Evolutionary conservation across 2,797 vertebrate species (phyloP).

Genomic region (Rallus crepitans): DNA sequence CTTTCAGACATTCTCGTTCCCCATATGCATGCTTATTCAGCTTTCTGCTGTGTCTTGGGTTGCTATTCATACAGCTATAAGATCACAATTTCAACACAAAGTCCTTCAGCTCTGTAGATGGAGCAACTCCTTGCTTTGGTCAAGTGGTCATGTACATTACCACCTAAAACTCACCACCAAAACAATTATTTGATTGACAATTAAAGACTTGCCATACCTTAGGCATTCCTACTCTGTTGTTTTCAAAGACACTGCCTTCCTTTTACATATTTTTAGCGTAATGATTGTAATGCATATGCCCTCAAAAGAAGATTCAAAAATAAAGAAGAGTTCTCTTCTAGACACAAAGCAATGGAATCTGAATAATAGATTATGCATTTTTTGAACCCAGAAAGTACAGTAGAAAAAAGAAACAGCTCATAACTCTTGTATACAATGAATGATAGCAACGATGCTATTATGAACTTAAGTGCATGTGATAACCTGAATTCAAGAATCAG

Average conservation of each 20-base stretch:
- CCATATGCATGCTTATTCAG: not conserved
- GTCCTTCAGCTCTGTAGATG: not conserved
- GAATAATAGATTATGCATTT: not conserved
- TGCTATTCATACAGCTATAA: not conserved
- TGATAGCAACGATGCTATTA: not conserved
- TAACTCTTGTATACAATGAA: not conserved
- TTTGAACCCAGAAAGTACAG: not conserved
- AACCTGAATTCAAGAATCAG: not conserved
- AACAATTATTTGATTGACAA: not conserved
- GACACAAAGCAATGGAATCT: not conserved
- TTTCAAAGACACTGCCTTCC: not conserved
- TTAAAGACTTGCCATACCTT: not conserved
- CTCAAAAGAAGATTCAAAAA: not conserved
- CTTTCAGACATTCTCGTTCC: not conserved
- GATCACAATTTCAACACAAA: not conserved
- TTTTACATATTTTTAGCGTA: not conserved
- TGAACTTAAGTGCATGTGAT: not conserved
- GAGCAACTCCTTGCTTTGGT: not conserved
- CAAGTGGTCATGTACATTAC: not conserved
- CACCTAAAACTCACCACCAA: not conserved
- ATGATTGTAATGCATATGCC: not conserved
- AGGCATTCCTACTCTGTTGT: not conserved
- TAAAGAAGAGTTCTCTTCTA: not conserved
- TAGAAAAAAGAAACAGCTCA: not conserved
- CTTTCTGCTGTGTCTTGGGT: not conserved